phyloP scores from a whole-genome alignment of 2,113 vertebrate genomes.

The Upupa epops region DNA sequence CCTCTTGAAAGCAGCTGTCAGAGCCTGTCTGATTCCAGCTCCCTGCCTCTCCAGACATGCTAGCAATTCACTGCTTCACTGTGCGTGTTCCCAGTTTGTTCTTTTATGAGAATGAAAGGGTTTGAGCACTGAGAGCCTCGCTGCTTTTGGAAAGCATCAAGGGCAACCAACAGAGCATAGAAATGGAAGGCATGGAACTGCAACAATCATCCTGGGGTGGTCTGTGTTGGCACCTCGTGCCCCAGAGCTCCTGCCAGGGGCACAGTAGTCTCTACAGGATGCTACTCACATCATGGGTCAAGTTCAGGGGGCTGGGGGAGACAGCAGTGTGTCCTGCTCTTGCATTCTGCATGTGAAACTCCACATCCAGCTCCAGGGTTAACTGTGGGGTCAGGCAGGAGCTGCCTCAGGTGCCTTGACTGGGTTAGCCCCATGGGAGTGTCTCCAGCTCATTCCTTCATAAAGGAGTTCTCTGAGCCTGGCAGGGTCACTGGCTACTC shows the following conservation, averaged over 20 bases:
- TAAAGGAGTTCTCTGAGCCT: background rate
- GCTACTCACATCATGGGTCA: background rate
- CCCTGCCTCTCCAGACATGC: background rate
- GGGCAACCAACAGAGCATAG: background rate
- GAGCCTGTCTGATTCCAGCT: slow-evolving; percentile 34
- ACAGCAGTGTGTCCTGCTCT: background rate
- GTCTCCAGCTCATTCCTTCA: background rate
- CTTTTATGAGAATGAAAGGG: background rate
- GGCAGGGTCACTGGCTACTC: background rate
- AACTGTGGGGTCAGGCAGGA: background rate
- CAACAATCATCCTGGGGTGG: background rate
- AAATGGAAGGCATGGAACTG: background rate
- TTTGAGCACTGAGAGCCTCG: background rate
- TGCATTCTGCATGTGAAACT: background rate
- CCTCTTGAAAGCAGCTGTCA: slow-evolving; percentile 43
- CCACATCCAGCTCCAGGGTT: background rate
- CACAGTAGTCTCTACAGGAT: background rate
- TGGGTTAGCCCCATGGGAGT: background rate
- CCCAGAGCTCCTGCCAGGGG: background rate
- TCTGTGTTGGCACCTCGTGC: rapidly evolving
- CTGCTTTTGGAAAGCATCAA: background rate
- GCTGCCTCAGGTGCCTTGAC: background rate
- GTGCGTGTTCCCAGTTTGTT: background rate
- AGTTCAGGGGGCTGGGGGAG: background rate
- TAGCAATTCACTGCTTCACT: background rate